phyloP scores from a whole-genome alignment of 2,888 invertebrate genomes.

The Parnassius mnemosyne region DNA sequence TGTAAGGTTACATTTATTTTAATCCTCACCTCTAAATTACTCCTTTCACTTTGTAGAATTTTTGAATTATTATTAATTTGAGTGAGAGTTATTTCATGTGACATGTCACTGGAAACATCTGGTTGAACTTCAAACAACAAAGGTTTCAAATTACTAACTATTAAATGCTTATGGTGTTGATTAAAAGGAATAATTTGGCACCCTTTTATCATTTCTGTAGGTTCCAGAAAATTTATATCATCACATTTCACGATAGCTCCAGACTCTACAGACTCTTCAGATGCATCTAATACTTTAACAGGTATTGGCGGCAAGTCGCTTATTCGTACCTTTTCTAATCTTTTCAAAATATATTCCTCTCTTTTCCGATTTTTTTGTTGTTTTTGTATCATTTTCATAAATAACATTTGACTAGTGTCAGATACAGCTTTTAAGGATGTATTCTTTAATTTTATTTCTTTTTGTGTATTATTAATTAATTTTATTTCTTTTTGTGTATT shows the following conservation, averaged over 20 bases:
- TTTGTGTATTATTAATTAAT: background rate
- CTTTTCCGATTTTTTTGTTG: conserved; percentile 8
- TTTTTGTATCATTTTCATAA: conserved; percentile 15
- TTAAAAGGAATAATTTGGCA: conserved; percentile 33
- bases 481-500: background rate
- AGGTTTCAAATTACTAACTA: conserved; percentile 25
- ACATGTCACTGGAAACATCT: conserved; percentile 6
- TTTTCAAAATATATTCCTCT: conserved; percentile 17
- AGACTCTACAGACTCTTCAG: conserved; percentile 27
- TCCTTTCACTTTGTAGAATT: no score
- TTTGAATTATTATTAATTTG: no score
- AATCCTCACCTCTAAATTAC: no score
- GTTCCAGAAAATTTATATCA: conserved; percentile 1
- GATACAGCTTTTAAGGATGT: background rate
- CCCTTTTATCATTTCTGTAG: conserved; percentile 40
- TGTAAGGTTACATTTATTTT: no score
- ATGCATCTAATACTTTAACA: conserved; percentile 21
- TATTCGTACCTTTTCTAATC: conserved; percentile 29
- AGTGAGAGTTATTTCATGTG: no score
- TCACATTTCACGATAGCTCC: conserved; percentile 40
- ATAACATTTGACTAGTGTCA: background rate
- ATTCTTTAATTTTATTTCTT: background rate
- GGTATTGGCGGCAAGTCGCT: conserved; percentile 31
- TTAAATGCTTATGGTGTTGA: background rate
- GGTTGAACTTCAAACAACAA: conserved; percentile 32